Evolutionary conservation across 2,113 vertebrate species (phyloP).

Genomic region (Poeciliopsis turrubarensis): DNA sequence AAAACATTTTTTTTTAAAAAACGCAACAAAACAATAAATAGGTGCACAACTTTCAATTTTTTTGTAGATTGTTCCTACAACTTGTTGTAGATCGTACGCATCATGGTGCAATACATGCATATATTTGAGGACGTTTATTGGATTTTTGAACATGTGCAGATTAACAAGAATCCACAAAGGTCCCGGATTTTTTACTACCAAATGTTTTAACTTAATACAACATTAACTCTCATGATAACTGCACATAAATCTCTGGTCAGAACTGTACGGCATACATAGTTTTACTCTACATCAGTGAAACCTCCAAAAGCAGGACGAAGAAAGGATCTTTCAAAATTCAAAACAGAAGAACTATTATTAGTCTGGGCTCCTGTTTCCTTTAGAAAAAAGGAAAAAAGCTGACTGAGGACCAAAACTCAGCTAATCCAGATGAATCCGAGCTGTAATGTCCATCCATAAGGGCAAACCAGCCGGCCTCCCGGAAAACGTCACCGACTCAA

Average conservation of each 20-base stretch:
- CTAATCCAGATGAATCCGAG: slow-evolving; percentile 33
- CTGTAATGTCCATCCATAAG: slow-evolving; percentile 5
- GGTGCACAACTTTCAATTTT: background rate
- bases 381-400: background rate
- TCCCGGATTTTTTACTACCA: background rate
- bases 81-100: no score
- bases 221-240: background rate
- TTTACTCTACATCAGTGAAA: background rate
- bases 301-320: background rate
- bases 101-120: background rate
- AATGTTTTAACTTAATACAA: background rate
- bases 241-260: background rate
- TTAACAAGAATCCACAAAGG: background rate
- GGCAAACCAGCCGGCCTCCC: slow-evolving; percentile 24
- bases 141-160: background rate
- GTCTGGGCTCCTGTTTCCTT: background rate
- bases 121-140: background rate
- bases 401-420: slow-evolving; percentile 39
- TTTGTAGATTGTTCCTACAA: background rate
- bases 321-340: background rate
- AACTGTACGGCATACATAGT: background rate
- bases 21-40: no score
- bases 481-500: slow-evolving; percentile 46
- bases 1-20: no score
- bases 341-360: background rate